Percentiles rank a stretch among this genome's conserved stretches.
Evolutionary conservation across 2,888 invertebrate species (phyloP).

Genomic region (Cerceris rybyensis): DNA sequence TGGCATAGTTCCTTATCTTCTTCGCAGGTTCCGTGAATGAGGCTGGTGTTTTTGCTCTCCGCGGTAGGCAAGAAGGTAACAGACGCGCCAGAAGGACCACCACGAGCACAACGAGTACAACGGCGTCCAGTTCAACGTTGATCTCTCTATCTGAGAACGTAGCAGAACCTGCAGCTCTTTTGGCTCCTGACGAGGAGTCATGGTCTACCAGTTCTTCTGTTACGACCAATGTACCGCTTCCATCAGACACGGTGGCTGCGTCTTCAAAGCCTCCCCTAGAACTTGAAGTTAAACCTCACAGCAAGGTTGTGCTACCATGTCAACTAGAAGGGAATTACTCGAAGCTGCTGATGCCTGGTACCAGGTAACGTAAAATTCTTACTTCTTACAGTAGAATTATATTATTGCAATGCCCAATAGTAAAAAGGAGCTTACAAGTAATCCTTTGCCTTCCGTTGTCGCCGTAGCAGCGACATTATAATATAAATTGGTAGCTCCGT

Average conservation of each 20-base stretch:
- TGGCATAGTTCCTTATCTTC: constrained; percentile 18
- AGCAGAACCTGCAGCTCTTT: constrained; percentile 77
- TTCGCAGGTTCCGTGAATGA: constrained; percentile 79
- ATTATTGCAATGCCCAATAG: not conserved
- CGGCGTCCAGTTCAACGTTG: constrained; percentile 71
- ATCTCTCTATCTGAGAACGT: constrained; percentile 72
- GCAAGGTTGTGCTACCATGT: constrained; percentile 78
- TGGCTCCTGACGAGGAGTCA: constrained; percentile 76
- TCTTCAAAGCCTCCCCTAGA: constrained; percentile 74
- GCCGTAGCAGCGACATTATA: no score
- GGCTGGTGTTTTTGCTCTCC: constrained; percentile 77
- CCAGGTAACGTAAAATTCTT: constrained; percentile 69
- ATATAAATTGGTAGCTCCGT: no score
- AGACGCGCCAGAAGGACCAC: constrained; percentile 75
- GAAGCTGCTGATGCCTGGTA: constrained; percentile 73
- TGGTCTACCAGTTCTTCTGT: constrained; percentile 74
- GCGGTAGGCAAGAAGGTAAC: constrained; percentile 76
- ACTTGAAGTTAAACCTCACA: constrained; percentile 78
- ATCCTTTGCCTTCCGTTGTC: no score
- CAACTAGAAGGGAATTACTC: constrained; percentile 79
- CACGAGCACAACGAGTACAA: constrained; percentile 64
- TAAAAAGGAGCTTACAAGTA: no score
- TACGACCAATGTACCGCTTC: constrained; percentile 68
- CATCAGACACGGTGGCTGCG: constrained; percentile 62
- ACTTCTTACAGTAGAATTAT: not conserved